Evolutionary conservation across 2,888 invertebrate genomes (phyloP).

Genomic region (Fragum whitleyi): DNA sequence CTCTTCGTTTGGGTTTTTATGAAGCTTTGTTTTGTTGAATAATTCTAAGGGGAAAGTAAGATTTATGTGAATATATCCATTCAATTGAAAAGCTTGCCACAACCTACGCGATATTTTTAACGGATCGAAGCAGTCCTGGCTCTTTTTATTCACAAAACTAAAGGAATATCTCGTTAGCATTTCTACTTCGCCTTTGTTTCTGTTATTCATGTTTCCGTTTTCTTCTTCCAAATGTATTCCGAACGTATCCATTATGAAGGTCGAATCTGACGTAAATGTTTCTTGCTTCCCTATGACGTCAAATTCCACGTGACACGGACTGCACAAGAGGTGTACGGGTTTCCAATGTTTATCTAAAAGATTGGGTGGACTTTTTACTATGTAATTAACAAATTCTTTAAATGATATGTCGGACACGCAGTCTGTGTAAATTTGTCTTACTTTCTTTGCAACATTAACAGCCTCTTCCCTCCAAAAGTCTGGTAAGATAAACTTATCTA

Average conservation of each 20-base stretch:
- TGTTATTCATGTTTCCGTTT: not conserved
- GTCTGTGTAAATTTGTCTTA: constrained; percentile 14
- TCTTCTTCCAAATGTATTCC: constrained; percentile 25
- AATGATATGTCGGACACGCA: constrained; percentile 64
- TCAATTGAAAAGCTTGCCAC: constrained; percentile 63
- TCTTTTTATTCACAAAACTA: constrained; percentile 27
- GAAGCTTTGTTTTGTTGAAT: not conserved
- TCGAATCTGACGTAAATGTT: constrained; percentile 50
- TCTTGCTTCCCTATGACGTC: constrained; percentile 63
- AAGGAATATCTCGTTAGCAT: constrained; percentile 54
- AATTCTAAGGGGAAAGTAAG: constrained; percentile 18
- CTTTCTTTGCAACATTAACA: constrained; percentile 24
- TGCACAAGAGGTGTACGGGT: constrained; percentile 44
- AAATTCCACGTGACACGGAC: constrained; percentile 58
- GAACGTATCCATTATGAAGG: constrained; percentile 45
- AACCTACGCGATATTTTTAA: constrained; percentile 47
- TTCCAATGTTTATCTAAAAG: constrained; percentile 61
- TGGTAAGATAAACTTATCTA: constrained; percentile 66
- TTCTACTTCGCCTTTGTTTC: constrained; percentile 43
- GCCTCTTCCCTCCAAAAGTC: constrained; percentile 64
- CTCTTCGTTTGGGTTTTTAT: not conserved
- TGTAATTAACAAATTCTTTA: constrained; percentile 59
- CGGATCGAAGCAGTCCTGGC: constrained; percentile 43
- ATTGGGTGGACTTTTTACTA: constrained; percentile 1
- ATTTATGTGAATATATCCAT: constrained; percentile 60